phyloP scores from a whole-genome alignment of 2,113 vertebrate genomes.

The Pygoscelis antarcticus region DNA sequence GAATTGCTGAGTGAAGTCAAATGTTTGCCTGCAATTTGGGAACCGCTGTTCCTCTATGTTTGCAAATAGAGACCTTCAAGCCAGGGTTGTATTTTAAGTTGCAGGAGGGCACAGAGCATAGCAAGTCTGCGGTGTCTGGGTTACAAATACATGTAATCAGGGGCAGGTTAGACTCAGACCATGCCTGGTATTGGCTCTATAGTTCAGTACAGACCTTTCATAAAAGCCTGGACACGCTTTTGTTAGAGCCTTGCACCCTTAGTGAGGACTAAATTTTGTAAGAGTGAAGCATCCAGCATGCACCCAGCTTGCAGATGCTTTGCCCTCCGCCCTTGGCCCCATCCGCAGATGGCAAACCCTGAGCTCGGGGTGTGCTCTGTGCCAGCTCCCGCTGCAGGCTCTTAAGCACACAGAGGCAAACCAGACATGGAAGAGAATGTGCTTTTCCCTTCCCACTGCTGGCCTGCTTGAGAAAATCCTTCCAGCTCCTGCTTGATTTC shows the following conservation, averaged over 20 bases:
- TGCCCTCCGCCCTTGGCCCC: not conserved
- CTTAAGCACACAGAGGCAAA: not conserved
- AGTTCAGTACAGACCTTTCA: not conserved
- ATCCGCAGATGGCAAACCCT: not conserved
- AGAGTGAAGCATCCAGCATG: not conserved
- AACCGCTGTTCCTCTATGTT: conserved; percentile 33
- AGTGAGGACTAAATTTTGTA: not conserved
- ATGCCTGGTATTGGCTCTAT: not conserved
- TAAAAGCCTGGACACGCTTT: not conserved
- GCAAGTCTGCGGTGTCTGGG: not conserved
- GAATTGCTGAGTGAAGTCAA: conserved; percentile 42
- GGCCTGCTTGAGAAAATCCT: not conserved
- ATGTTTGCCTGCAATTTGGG: conserved; percentile 60
- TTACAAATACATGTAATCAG: not conserved
- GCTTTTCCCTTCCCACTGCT: not conserved
- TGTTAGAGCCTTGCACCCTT: not conserved
- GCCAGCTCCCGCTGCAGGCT: conserved; percentile 3
- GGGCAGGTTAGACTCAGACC: not conserved
- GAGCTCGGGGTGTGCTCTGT: not conserved
- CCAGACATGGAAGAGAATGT: not conserved
- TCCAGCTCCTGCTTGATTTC: not conserved
- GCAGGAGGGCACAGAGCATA: not conserved
- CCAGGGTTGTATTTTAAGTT: conserved; percentile 14
- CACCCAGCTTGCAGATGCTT: not conserved
- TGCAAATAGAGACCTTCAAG: conserved; percentile 50